Conservation (phyloP, 2,113 vertebrate genomes). For the Nettapus auritus region DNA sequence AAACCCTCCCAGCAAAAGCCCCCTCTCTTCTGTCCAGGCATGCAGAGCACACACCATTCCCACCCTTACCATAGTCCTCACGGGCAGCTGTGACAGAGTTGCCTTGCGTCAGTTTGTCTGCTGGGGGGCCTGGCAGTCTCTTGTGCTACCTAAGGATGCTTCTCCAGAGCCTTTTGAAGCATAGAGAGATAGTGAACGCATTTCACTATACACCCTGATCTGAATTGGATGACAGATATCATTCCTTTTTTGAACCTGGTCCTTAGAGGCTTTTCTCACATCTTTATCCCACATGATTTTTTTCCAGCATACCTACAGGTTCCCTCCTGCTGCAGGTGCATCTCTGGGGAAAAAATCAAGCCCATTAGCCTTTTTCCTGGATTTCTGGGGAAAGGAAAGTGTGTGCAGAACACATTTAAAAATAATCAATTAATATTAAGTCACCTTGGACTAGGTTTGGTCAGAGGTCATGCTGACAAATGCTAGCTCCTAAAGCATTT, state of each 20-base stretch:
- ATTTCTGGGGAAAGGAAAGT: background rate
- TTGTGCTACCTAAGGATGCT: background rate
- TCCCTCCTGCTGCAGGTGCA: background rate
- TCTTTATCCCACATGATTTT: too few species aligned
- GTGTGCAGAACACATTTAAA: background rate
- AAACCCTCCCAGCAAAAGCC: background rate
- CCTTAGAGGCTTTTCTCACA: background rate
- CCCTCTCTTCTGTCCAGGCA: background rate
- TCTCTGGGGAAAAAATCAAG: background rate
- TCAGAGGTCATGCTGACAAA: background rate
- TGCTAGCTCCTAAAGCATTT: background rate
- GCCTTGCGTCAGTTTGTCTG: background rate
- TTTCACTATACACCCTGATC: background rate
- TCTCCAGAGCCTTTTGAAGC: background rate
- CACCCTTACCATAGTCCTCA: background rate
- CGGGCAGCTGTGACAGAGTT: background rate
- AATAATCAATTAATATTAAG: background rate
- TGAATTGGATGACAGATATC: background rate
- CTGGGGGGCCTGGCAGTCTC: background rate
- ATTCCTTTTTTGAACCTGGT: background rate
- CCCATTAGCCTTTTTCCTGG: background rate
- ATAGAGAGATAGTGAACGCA: too few species aligned
- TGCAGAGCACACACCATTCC: background rate
- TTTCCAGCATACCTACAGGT: background rate
- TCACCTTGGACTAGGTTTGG: background rate